Evolutionary conservation across 2,113 vertebrate genomes (phyloP).

Genomic region (Oryzias javanicus): DNA sequence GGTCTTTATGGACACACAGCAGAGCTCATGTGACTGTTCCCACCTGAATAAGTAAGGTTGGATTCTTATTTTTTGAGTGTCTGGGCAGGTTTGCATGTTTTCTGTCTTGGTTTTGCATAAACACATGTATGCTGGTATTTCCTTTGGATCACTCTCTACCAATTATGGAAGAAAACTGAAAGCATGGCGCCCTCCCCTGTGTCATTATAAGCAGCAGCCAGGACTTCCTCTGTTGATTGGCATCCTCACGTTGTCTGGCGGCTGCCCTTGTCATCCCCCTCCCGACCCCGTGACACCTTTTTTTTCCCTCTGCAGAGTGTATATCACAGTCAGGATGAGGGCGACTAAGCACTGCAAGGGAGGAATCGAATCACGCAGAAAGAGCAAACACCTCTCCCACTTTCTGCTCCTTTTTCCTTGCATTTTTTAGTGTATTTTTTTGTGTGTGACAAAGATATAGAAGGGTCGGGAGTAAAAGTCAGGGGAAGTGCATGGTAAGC

Average conservation of each 20-base stretch:
- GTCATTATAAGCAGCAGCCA: slow-evolving; percentile 33
- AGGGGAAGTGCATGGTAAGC: slow-evolving; percentile 58
- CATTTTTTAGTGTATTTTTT: slow-evolving; percentile 20
- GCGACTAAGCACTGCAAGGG: slow-evolving; percentile 25
- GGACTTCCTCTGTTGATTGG: slow-evolving; percentile 57
- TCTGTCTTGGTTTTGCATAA: slow-evolving; percentile 47
- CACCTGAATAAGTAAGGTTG: too few species aligned
- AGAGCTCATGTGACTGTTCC: too few species aligned
- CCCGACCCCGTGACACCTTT: slow-evolving; percentile 33
- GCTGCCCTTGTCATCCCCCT: slow-evolving; percentile 43
- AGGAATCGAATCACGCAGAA: slow-evolving; percentile 49
- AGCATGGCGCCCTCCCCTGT: slow-evolving; percentile 20
- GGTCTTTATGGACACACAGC: too few species aligned
- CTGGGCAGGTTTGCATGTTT: not conserved
- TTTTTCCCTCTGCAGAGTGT: slow-evolving; percentile 2
- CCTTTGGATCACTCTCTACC: slow-evolving; percentile 50
- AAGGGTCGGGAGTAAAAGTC: slow-evolving; percentile 48
- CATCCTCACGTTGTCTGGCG: slow-evolving; percentile 40
- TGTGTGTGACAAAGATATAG: slow-evolving; percentile 45
- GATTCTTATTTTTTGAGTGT: not conserved
- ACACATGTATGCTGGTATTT: slow-evolving; percentile 43
- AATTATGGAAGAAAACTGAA: slow-evolving; percentile 61
- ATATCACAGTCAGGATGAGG: slow-evolving; percentile 37
- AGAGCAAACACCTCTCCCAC: slow-evolving; percentile 29
- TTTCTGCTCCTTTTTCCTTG: slow-evolving; percentile 13